Base-by-base conservation (phyloP, 2,888 invertebrate species). In the Polydrusus cervinus region DNA sequence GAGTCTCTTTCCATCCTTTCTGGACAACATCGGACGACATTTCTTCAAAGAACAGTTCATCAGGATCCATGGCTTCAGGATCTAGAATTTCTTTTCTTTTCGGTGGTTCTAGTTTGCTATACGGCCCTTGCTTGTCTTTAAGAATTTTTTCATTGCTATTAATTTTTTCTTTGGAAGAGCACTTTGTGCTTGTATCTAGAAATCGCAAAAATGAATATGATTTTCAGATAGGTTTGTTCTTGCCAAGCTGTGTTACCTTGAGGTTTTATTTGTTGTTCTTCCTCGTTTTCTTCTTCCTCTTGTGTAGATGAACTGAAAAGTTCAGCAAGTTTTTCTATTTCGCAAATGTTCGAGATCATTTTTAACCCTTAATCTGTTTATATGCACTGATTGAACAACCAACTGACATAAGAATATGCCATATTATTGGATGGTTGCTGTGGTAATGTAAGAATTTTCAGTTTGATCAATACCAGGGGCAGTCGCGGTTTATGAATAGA, bases 1-100 rank as follows among this genome's bases (percentile, higher is more conserved):
- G 95, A 20, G 89, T 87, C 83, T 90, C 90, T 53, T 93, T 90
- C 74, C 91, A 91, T 79, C 92, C 92, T 18, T 76, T 71, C 34
- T 76, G 30, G 2, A 20, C 38, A 10, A 34, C 72, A 3, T 57
- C 69, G 3, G 89, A 82, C 5, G 89, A 86, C 13, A 87, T 84
- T 6, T 90, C 90, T 20, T 70, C 69, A 10, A 69, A 67, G 25
- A 72, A 68, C 0, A 64, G 20, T 10, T 75, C 57, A 18, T 68
- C 68, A 0, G 89, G 89, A 49, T 90, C 88, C 79, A 89, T 89
- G 0, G 89, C 61, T 10, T 91, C 89, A 79, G 89, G 89, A 78
- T 90, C 89, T 67, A 88, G 86, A 51, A 87, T 87, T 79, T 90
- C 88, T 64, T 61, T 74, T 10, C 82, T 83, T 74, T 45, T 38